Evolutionary conservation across 2,888 invertebrate species (phyloP), one percentile per base, ranked within the genome.

Genomic region (Pristionchus entomophagus): DNA sequence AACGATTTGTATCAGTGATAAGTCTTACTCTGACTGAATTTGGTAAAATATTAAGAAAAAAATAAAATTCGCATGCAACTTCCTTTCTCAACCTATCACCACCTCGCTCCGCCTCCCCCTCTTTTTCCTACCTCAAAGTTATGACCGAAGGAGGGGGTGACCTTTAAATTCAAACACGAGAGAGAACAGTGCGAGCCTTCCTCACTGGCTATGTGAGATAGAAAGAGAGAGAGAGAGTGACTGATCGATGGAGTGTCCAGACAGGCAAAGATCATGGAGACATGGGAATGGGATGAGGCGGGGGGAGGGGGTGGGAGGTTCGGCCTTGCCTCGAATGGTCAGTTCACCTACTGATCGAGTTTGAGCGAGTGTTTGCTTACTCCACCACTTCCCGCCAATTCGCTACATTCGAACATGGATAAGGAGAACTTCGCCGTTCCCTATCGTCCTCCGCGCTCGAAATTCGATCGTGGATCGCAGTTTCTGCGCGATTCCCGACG

Each of bases 141-240:
- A 82, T 82, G 56, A 45, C 59, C 82, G 56, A 38, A 29, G 82
- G 59, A 26, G 38, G 17, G 59, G 45, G 69, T 69, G 84, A 84
- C 82, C 82, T 82, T 80, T 82, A 82, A 82, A 82, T 84, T 69
- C 84, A 84, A 69, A 84, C 84, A 51, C 32, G 45, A 51, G 45
- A 83, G 84, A 65, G 41, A 51, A 49, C 17, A 38, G 29, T 32
- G 51, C 22, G 83, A 62, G 56, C 41, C 41, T 19, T 69, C n/a
- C 69, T 22, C 69, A 29, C n/a, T n/a, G n/a, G n/a, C n/a, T n/a
- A n/a, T n/a, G n/a, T n/a, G n/a, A n/a, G n/a, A n/a, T n/a, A n/a
- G n/a, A n/a, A n/a, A 38, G 29, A 41, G 53, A 22, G 17, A 10
- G 82, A 51, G 51, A 69, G 12, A 65, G 29, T 19, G 49, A 65